Percentiles rank a stretch among this genome's conserved stretches.
These are phyloP conservation scores for Archaeoteleia sp. DNA, from an alignment of 2,888 invertebrate genomes.

Conservation along the genomic window DNA sequence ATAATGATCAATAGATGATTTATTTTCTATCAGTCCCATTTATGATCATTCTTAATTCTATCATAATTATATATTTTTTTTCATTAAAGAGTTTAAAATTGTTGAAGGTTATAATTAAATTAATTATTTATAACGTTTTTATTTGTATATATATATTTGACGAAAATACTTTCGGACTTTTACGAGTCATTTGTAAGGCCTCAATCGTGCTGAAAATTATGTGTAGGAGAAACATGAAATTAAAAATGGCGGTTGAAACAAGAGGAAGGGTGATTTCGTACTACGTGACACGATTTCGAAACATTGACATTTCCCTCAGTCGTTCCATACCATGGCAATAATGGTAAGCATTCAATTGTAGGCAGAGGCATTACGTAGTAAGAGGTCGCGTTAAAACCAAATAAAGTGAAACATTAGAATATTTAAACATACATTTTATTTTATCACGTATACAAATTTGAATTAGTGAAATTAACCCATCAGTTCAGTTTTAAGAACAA, in stretches of 20 bases:
- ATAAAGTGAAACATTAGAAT: conserved; percentile 19
- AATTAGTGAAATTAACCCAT: too few relatives aligned
- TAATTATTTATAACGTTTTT: too few relatives aligned
- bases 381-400: conserved; percentile 19
- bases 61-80: too few relatives aligned
- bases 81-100: too few relatives aligned
- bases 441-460: neutral
- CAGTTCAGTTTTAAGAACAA: too few relatives aligned
- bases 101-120: too few relatives aligned
- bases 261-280: conserved; percentile 52
- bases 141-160: too few relatives aligned
- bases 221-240: conserved; percentile 34
- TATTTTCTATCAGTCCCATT: too few relatives aligned
- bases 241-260: conserved; percentile 47
- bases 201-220: conserved; percentile 23
- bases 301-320: conserved; percentile 47
- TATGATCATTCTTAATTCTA: too few relatives aligned
- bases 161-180: too few relatives aligned
- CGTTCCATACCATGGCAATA: conserved; percentile 28
- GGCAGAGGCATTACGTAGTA: conserved; percentile 18
- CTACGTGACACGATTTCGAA: conserved; percentile 58
- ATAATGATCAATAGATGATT: too few relatives aligned
- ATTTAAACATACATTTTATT: neutral
- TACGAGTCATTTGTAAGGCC: too few relatives aligned
- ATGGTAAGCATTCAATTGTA: conserved; percentile 17